Evolutionary conservation across 35 echinoderm and acorn worm genomes (phyloP).

Genomic region (Apostichopus japonicus): DNA sequence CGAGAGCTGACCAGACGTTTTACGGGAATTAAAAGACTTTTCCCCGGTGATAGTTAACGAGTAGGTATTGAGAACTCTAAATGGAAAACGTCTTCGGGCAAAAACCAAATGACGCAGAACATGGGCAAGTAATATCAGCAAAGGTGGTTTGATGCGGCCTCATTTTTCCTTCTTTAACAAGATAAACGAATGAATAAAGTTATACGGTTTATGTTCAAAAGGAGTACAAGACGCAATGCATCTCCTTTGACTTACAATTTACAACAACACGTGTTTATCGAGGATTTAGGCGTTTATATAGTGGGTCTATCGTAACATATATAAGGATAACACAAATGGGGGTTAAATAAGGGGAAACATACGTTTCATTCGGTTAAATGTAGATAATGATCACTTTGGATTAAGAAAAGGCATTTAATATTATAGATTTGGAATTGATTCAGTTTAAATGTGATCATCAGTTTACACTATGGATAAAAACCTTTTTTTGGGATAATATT

Average conservation of each 20-base stretch:
- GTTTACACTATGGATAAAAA: no score
- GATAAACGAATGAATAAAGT: neutral
- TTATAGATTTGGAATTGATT: no score
- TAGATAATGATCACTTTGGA: no score
- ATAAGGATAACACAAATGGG: no score
- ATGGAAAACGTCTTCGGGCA: neutral
- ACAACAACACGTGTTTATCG: neutral
- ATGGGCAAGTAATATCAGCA: neutral
- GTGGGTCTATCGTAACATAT: no score
- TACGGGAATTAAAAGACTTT: neutral
- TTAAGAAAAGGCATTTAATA: no score
- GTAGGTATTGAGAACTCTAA: neutral
- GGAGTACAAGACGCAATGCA: neutral
- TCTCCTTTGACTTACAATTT: neutral
- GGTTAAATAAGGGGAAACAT: no score
- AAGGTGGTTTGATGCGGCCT: neutral
- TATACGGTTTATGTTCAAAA: neutral
- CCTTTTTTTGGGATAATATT: no score
- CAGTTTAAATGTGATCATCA: no score
- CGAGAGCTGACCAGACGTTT: neutral
- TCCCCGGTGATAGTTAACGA: neutral
- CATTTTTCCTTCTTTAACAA: neutral
- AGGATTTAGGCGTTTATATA: neutral
- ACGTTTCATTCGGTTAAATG: no score
- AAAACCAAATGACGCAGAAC: conserved; percentile 3